Percentiles rank a stretch among this genome's conserved stretches.
phyloP scores from a whole-genome alignment of 35 echinoderm and acorn worm species.

The Ophioderma brevispina region DNA sequence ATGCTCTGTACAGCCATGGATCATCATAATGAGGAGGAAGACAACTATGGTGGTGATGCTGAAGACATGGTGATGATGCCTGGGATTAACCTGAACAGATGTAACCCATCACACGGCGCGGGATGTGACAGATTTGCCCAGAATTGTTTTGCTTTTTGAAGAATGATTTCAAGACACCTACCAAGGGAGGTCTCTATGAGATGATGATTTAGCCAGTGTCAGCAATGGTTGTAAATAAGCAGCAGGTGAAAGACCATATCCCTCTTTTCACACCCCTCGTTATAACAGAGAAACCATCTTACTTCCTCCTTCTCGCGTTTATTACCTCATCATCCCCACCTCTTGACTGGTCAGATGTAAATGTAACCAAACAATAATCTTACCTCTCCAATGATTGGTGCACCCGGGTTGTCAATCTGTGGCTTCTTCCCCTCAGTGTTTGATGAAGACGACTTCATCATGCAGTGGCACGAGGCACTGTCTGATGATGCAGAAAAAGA shows the following conservation, averaged over 20 bases:
- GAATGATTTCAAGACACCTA: neutral
- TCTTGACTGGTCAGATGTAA: neutral
- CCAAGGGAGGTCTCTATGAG: too few relatives aligned
- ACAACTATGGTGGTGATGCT: neutral
- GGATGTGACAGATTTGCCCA: neutral
- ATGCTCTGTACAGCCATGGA: neutral
- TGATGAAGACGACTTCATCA: conserved; percentile 9
- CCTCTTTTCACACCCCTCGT: neutral
- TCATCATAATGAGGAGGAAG: neutral
- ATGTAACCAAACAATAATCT: neutral
- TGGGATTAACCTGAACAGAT: conserved; percentile 14
- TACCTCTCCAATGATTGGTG: neutral
- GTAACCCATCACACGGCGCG: neutral
- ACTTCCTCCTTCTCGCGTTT: neutral
- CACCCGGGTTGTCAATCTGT: neutral
- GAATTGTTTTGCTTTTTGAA: conserved; percentile 2
- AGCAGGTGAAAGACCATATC: neutral
- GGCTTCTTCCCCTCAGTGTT: neutral
- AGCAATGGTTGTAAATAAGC: neutral
- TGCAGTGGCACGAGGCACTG: neutral
- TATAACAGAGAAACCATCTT: neutral
- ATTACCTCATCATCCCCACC: neutral
- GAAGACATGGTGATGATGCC: neutral
- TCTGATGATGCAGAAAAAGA: neutral
- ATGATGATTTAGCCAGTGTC: too few relatives aligned